These are phyloP conservation scores for Misgurnus anguillicaudatus DNA, from an alignment of 2,113 vertebrate species.

Conservation along the genomic window DNA sequence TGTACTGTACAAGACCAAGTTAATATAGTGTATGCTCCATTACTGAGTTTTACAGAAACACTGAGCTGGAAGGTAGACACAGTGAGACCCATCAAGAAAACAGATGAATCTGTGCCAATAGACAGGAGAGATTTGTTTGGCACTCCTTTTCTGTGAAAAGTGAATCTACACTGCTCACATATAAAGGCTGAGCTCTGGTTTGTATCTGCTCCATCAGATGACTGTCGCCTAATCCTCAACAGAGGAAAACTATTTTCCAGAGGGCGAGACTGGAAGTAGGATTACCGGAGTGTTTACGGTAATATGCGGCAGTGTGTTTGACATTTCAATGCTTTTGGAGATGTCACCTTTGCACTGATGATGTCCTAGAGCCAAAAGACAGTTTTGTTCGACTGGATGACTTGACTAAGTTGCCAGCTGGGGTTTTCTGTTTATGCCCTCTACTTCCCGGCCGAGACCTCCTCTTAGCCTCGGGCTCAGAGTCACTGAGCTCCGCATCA, in stretches of 20 bases:
- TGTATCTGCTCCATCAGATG: conserved; percentile 28
- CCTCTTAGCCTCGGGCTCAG: conserved; percentile 88
- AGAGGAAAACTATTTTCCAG: conserved; percentile 22
- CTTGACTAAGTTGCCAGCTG: conserved; percentile 69
- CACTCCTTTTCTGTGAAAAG: background rate
- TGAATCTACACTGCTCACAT: background rate
- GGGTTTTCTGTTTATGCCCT: conserved; percentile 70
- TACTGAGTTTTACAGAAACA: conserved; percentile 18
- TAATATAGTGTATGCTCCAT: background rate
- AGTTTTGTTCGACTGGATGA: conserved; percentile 75
- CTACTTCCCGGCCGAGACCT: conserved; percentile 73
- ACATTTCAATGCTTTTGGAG: conserved; percentile 12
- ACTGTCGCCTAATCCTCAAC: conserved; percentile 18
- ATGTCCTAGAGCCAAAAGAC: conserved; percentile 77
- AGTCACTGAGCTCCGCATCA: conserved; percentile 94
- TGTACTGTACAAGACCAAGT: conserved; percentile 4
- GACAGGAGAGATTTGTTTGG: conserved; percentile 3
- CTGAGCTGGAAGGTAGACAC: conserved; percentile 30
- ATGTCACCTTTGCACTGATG: conserved; percentile 90
- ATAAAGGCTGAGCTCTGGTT: conserved; percentile 16
- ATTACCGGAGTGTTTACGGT: conserved; percentile 18
- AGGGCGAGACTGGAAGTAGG: conserved; percentile 52
- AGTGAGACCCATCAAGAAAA: conserved; percentile 38
- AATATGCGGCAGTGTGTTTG: conserved; percentile 19
- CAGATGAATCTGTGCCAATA: conserved; percentile 2